These are phyloP conservation scores for Hesperia comma DNA, from an alignment of 2,888 invertebrate species.

Conservation along the genomic window DNA sequence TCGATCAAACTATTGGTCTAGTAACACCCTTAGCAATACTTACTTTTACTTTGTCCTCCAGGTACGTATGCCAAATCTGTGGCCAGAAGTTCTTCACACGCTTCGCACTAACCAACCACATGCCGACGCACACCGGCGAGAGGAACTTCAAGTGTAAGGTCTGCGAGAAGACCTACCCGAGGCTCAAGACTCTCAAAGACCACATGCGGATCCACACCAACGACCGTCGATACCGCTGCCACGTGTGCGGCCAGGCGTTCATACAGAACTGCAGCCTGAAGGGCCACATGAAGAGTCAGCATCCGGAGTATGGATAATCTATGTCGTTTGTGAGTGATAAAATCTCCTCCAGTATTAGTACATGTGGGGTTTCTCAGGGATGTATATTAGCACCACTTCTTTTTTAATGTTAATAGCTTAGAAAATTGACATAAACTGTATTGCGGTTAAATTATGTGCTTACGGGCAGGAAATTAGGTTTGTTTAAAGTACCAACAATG, in stretches of 20 bases:
- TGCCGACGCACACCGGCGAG: conserved; percentile 76
- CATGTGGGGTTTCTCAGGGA: not conserved
- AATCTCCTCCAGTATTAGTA: not conserved
- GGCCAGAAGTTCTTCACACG: conserved; percentile 76
- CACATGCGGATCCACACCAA: conserved; percentile 74
- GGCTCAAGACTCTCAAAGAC: conserved; percentile 72
- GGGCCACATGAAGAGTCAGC: conserved; percentile 76
- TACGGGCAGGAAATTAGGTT: too few relatives aligned
- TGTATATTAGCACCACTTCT: not conserved
- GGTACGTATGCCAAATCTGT: conserved; percentile 74
- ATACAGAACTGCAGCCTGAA: conserved; percentile 76
- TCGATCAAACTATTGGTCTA: too few relatives aligned
- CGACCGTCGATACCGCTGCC: conserved; percentile 61
- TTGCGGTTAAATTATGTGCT: too few relatives aligned
- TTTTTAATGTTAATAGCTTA: not conserved
- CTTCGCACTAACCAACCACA: conserved; percentile 73
- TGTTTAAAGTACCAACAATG: too few relatives aligned
- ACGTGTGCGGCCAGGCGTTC: conserved; percentile 28
- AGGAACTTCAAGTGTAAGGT: conserved; percentile 72
- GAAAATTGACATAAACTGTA: too few relatives aligned
- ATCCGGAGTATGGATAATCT: conserved; percentile 67
- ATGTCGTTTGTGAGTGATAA: not conserved
- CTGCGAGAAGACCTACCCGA: conserved; percentile 73
- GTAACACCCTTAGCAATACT: too few relatives aligned
- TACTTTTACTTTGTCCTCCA: conserved; percentile 44